These are phyloP conservation scores for Zosterops lateralis DNA, from an alignment of 2,113 vertebrate genomes.

Conservation along the genomic window DNA sequence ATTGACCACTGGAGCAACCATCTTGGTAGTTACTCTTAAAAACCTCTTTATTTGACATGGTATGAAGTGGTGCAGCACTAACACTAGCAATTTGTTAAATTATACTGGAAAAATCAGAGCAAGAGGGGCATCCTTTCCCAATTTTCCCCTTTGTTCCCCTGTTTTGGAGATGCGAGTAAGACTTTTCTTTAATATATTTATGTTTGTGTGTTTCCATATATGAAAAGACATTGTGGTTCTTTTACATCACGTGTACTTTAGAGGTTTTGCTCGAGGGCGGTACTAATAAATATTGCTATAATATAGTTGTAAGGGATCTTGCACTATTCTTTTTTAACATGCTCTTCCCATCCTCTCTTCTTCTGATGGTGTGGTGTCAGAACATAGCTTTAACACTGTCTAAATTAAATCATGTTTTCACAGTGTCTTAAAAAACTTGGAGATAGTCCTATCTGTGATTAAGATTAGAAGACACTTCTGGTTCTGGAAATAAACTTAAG, in stretches of 20 bases:
- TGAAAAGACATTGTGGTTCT: neutral
- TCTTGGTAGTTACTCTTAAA: neutral
- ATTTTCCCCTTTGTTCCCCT: neutral
- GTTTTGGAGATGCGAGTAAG: neutral
- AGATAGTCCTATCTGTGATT: neutral
- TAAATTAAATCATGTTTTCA: neutral
- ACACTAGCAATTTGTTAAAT: neutral
- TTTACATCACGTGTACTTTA: neutral
- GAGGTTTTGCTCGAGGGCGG: neutral
- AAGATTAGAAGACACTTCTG: neutral
- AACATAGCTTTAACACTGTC: neutral
- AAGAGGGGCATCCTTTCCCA: neutral
- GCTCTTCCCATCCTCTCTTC: neutral
- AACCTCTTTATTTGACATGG: neutral
- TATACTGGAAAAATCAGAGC: neutral
- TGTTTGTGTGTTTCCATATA: neutral
- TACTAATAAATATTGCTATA: neutral
- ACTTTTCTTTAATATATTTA: neutral
- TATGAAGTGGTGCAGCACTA: neutral
- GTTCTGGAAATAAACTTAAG: slow-evolving; percentile 11
- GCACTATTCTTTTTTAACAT: neutral
- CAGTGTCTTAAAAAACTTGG: neutral
- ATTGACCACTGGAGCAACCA: neutral
- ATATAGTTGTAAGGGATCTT: neutral
- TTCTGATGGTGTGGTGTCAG: neutral